Percentiles rank a stretch among this genome's conserved stretches.
phyloP scores from a whole-genome alignment of 2,797 vertebrate species.

The Myotis myotis region DNA sequence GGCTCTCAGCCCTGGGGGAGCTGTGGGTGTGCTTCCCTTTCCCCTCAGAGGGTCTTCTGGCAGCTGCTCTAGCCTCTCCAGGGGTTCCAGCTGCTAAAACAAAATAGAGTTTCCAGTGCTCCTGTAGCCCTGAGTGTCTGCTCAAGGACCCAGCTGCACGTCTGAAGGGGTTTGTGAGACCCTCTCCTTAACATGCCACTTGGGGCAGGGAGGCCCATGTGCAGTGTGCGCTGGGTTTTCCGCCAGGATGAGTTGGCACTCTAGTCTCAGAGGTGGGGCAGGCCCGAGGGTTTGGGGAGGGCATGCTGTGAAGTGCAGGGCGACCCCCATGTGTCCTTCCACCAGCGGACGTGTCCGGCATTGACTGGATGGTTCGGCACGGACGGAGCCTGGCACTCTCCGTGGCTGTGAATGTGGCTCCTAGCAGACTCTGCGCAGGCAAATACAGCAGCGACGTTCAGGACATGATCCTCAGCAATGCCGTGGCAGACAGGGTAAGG shows the following conservation, averaged over 20 bases:
- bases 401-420: slow-evolving; percentile 90
- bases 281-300: background rate
- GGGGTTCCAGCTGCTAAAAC: background rate
- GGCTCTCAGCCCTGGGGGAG: background rate
- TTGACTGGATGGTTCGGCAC: slow-evolving; percentile 99
- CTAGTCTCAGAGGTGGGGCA: background rate
- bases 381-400: slow-evolving; percentile 95
- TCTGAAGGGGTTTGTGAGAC: background rate
- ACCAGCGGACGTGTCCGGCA: slow-evolving; percentile 93
- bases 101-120: background rate
- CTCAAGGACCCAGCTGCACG: background rate
- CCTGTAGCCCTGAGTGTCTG: background rate
- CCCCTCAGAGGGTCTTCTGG: background rate
- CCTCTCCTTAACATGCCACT: background rate
- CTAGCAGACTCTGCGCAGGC: slow-evolving; percentile 89
- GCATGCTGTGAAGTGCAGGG: background rate
- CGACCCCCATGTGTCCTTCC: background rate
- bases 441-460: slow-evolving; percentile 89
- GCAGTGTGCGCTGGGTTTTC: background rate
- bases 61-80: background rate
- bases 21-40: background rate
- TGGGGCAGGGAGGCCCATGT: background rate
- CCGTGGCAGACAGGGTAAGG: slow-evolving; percentile 94
- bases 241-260: fast-evolving
- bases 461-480: slow-evolving; percentile 91